Conservation (phyloP, 2,888 invertebrate species). For the Apotomis turbidana region DNA sequence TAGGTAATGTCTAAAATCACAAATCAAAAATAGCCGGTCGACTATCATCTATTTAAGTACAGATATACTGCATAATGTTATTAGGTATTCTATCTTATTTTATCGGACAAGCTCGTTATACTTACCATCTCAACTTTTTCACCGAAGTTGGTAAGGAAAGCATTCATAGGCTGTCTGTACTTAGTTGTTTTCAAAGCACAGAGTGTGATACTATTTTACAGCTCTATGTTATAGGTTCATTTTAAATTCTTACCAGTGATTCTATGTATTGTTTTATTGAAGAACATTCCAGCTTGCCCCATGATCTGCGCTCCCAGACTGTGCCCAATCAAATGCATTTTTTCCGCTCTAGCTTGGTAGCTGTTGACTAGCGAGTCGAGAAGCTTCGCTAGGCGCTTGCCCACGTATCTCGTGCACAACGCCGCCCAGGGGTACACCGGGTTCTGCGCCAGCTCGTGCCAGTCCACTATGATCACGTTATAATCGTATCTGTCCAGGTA, state of each 20-base stretch:
- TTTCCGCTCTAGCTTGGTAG: conserved; percentile 53
- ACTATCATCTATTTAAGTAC: no score
- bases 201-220: no score
- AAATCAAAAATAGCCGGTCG: no score
- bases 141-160: no score
- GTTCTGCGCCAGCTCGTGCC: conserved; percentile 70
- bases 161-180: no score
- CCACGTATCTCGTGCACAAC: conserved; percentile 72
- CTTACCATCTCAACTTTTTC: no score
- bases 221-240: no score
- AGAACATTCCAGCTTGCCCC: conserved; percentile 83
- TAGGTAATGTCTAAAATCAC: no score
- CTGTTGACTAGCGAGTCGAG: conserved; percentile 55
- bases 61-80: no score
- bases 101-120: no score
- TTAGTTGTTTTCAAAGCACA: no score
- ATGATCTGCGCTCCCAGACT: conserved; percentile 85
- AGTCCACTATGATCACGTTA: conserved; percentile 81
- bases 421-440: conserved; percentile 73
- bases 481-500: conserved; percentile 69
- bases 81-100: no score
- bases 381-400: conserved; percentile 65
- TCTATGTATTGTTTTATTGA: conserved; percentile 71
- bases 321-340: conserved; percentile 78
- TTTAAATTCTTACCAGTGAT: conserved; percentile 80